Conservation (phyloP, 2,113 vertebrate genomes). For the Larimichthys crocea region DNA sequence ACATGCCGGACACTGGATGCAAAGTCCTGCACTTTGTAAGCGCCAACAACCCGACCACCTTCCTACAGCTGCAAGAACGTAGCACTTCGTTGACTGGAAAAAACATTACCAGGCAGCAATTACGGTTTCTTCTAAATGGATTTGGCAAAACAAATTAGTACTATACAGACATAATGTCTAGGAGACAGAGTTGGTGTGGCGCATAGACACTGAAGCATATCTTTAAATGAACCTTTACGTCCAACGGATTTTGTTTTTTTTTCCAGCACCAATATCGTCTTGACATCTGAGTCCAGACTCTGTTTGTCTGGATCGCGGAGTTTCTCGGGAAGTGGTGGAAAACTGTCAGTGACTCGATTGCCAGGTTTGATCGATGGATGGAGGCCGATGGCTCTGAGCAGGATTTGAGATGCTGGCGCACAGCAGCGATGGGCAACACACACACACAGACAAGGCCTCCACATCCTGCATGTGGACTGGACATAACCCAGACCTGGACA, state of each 20-base stretch:
- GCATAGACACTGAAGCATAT: background rate
- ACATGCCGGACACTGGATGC: background rate
- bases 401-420: background rate
- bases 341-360: background rate
- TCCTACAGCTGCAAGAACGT: background rate
- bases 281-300: background rate
- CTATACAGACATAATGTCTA: background rate
- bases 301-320: conserved; percentile 4
- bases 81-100: background rate
- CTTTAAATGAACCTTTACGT: background rate
- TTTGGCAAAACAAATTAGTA: background rate
- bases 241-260: background rate
- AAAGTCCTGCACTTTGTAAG: background rate
- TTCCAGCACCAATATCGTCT: background rate
- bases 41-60: background rate
- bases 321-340: conserved; percentile 10
- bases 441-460: background rate
- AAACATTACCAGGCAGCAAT: background rate
- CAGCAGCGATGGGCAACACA: background rate
- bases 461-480: conserved; percentile 40
- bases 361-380: conserved; percentile 10
- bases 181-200: background rate
- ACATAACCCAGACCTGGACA: conserved; percentile 35
- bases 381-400: background rate
- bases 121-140: background rate